Evolutionary conservation across 2,888 invertebrate genomes (phyloP).

Genomic region (Acleris laterana): DNA sequence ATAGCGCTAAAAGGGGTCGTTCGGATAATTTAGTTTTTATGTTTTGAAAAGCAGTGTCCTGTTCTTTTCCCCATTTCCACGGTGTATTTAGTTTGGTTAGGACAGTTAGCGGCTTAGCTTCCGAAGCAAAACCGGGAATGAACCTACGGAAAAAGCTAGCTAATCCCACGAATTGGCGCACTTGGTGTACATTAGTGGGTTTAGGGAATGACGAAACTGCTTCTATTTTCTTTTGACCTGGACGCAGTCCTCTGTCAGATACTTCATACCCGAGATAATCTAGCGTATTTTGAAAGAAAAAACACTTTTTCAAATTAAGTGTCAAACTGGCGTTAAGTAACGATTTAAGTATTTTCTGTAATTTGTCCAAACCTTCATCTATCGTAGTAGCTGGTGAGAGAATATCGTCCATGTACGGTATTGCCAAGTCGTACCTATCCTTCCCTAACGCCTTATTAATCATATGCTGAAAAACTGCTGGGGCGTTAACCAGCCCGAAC

Average conservation of each 20-base stretch:
- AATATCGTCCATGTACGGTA: slow-evolving; percentile 49
- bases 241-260: slow-evolving; percentile 1
- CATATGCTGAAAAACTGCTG: slow-evolving; percentile 47
- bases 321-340: slow-evolving; percentile 37
- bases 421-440: slow-evolving; percentile 24
- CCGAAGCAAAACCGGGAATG: slow-evolving; percentile 4
- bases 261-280: slow-evolving; percentile 16
- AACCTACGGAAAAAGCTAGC: slow-evolving; percentile 21
- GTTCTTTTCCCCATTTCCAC: slow-evolving; percentile 4
- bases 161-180: slow-evolving; percentile 11
- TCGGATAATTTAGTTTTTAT: not conserved
- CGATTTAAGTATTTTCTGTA: slow-evolving; percentile 33
- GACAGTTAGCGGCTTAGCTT: not conserved
- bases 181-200: slow-evolving; percentile 4
- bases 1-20: slow-evolving; percentile 32
- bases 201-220: slow-evolving; percentile 6
- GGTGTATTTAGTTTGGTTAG: not conserved
- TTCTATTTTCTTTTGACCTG: slow-evolving; percentile 12
- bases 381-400: slow-evolving; percentile 41
- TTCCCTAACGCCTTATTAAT: slow-evolving; percentile 40
- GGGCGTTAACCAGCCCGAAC: slow-evolving; percentile 47
- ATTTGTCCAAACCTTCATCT: slow-evolving; percentile 33
- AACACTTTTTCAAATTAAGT: slow-evolving; percentile 29
- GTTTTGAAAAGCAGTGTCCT: not conserved
- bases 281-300: slow-evolving; percentile 3